Base-by-base conservation (phyloP, 2,888 invertebrate genomes). In the Tetranychus truncatus region DNA sequence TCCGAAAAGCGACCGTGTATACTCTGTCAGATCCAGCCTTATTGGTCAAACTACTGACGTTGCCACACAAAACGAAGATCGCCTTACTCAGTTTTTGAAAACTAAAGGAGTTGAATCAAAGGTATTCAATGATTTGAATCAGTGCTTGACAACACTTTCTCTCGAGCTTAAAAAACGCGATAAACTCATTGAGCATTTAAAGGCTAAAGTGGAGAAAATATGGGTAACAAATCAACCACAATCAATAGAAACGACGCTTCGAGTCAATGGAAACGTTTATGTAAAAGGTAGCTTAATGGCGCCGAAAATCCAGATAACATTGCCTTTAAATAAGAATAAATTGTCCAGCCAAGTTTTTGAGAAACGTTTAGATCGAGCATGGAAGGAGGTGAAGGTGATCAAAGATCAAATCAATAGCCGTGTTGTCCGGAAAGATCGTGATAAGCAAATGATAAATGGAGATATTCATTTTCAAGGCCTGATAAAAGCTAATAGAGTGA, bases 21-120 rank as follows among this genome's bases (percentile, higher is more conserved):
- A 24, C 34, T 73, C 69, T 21, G 77, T 77, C 65, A 67, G 78
- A 15, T 79, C 78, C 71, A 78, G 78, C 71, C 67, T 78, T 9
- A 79, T 79, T 34, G 78, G 77, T 15, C 79, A 78, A 1, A 78
- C 79, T 1, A 77, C 78, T 24, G 78, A 78, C 75, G 77, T 79
- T 11, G 79, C 78, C 1, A 76, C 5, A 34, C 34, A 34, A 34
- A 34, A 34, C 34, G 34, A 3, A 34, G 34, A 34, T 34, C 34
- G 34, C 34, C 34, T 34, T 34, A 4, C 3, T 5, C 3, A 34
- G 34, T 55, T 15, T 55, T 55, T 55, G 55, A 6, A 55, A 15
- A 55, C 9, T 15, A 9, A 55, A 15, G 55, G 55, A 55, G 15
- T 55, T 2, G 3, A 15, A 1, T 15, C 1, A 55, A 55, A 6